These are phyloP conservation scores for Leptothorax acervorum DNA, from an alignment of 2,888 invertebrate genomes.

Conservation along the genomic window DNA sequence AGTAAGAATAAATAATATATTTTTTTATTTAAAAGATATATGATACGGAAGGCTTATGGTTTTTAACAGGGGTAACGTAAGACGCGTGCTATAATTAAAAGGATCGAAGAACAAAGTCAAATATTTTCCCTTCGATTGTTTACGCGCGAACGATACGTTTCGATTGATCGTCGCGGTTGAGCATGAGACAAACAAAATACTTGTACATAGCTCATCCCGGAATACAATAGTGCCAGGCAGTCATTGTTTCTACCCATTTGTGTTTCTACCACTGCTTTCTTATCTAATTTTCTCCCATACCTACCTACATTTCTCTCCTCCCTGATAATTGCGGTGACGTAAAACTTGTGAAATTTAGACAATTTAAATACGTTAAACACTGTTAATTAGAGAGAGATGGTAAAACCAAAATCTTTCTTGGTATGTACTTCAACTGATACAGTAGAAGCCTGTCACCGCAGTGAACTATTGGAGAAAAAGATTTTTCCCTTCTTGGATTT, in stretches of 20 bases:
- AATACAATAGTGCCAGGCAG: conserved; percentile 76
- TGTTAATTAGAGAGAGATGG: neutral
- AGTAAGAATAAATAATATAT: conserved; percentile 15
- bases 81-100: conserved; percentile 9
- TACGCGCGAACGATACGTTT: conserved; percentile 3
- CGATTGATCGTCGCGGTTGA: conserved; percentile 10
- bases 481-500: conserved; percentile 45
- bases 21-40: conserved; percentile 25
- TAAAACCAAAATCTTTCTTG: neutral
- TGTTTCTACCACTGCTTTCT: conserved; percentile 40
- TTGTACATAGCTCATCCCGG: conserved; percentile 79
- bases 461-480: conserved; percentile 6
- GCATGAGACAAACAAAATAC: conserved; percentile 50
- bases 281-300: conserved; percentile 1
- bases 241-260: conserved; percentile 59
- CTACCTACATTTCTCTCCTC: conserved; percentile 13
- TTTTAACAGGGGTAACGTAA: conserved; percentile 4
- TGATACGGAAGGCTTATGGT: conserved; percentile 10
- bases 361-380: conserved; percentile 1
- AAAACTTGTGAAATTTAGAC: conserved; percentile 27
- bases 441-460: conserved; percentile 37
- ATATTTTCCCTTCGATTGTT: conserved; percentile 2
- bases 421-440: neutral
- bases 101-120: conserved; percentile 8
- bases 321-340: conserved; percentile 42